Conservation (phyloP, 2,888 invertebrate genomes). For the Philopedon plagiatum region DNA sequence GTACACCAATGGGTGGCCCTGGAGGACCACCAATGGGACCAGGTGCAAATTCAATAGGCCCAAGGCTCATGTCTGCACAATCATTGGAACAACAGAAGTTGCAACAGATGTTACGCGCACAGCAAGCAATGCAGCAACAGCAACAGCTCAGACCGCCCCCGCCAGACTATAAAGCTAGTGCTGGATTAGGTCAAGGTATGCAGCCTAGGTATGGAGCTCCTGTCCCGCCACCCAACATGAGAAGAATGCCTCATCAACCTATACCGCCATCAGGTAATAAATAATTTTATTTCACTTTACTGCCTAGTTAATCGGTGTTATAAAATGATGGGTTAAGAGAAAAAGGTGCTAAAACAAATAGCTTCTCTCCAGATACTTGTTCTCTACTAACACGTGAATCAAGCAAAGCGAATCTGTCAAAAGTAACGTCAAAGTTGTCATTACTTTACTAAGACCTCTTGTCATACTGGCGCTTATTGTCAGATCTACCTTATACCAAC, state of each 20-base stretch:
- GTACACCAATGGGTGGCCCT: slow-evolving; percentile 55
- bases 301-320: not conserved
- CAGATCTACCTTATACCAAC: no score
- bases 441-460: no score
- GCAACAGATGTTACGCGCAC: slow-evolving; percentile 74
- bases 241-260: slow-evolving; percentile 79
- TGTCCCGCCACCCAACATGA: slow-evolving; percentile 72
- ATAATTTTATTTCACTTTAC: not conserved
- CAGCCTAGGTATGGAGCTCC: slow-evolving; percentile 66
- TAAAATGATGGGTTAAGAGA: no score
- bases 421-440: no score
- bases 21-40: slow-evolving; percentile 44
- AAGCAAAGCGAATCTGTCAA: no score
- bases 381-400: no score
- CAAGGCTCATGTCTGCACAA: slow-evolving; percentile 59
- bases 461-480: no score
- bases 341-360: no score
- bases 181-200: slow-evolving; percentile 69
- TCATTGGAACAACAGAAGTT: slow-evolving; percentile 67
- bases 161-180: slow-evolving; percentile 85
- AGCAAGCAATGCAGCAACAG: slow-evolving; percentile 72
- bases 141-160: slow-evolving; percentile 79
- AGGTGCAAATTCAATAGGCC: slow-evolving; percentile 51
- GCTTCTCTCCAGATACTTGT: no score
- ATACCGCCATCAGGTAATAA: slow-evolving; percentile 78